Conservation (phyloP, 2,113 vertebrate species). For the Chionodraco myersi region DNA sequence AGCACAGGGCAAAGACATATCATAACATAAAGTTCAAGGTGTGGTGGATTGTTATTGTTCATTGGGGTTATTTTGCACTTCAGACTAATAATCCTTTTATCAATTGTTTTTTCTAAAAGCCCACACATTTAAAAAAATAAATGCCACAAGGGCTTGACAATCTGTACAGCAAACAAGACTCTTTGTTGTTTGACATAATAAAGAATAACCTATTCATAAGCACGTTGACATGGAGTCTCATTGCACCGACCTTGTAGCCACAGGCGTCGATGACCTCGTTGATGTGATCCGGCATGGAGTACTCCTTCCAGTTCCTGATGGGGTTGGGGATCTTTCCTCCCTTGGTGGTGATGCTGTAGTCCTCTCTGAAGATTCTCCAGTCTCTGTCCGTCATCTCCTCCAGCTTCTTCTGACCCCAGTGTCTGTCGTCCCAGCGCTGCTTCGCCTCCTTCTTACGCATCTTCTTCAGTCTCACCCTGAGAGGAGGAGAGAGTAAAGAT, state of each 20-base stretch:
- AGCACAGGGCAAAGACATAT: too few species aligned
- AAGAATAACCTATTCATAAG: background rate
- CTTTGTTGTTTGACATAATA: too few species aligned
- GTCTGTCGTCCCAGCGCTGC: conserved; percentile 98
- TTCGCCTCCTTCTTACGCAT: conserved; percentile 98
- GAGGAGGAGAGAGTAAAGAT: background rate
- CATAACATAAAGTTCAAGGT: too few species aligned
- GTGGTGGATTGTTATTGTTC: too few species aligned
- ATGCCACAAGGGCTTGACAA: too few species aligned
- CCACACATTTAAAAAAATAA: too few species aligned
- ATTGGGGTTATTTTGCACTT: background rate
- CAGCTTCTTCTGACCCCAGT: conserved; percentile 99
- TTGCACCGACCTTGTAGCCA: conserved; percentile 92
- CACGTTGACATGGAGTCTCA: background rate
- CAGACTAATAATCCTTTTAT: background rate
- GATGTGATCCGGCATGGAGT: conserved; percentile 92
- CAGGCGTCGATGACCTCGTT: conserved; percentile 98
- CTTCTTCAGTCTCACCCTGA: conserved; percentile 92
- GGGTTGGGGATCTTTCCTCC: conserved; percentile 99
- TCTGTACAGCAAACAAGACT: too few species aligned
- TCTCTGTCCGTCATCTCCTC: conserved; percentile 99
- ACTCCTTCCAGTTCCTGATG: conserved; percentile 99
- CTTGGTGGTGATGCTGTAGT: conserved; percentile 99
- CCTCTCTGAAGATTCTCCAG: conserved; percentile 97
- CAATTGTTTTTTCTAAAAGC: too few species aligned